Percentiles rank a stretch among this genome's conserved stretches.
phyloP scores from a whole-genome alignment of 2,797 vertebrate species.

The Malacoraja senta region DNA sequence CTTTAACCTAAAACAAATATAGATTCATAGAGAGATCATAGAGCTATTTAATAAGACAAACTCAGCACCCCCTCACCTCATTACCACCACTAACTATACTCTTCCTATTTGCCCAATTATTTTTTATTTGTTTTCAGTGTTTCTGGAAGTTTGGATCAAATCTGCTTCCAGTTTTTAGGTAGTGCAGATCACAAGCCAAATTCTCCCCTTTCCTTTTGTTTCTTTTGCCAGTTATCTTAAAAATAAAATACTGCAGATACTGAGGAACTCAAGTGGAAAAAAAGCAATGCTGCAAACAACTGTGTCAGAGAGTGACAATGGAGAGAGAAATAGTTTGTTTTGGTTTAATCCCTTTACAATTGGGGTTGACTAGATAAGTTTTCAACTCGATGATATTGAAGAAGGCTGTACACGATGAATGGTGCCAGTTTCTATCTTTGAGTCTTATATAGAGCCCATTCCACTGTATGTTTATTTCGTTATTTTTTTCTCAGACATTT shows the following conservation, averaged over 20 bases:
- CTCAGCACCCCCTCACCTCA: background rate
- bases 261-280: no score
- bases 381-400: background rate
- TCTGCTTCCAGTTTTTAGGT: background rate
- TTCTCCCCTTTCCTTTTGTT: background rate
- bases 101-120: no score
- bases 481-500: background rate
- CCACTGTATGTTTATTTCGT: no score
- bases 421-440: background rate
- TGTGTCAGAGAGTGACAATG: no score
- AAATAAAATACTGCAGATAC: no score
- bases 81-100: background rate
- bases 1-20: background rate
- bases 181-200: background rate
- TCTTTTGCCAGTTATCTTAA: background rate
- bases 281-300: no score
- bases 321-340: no score
- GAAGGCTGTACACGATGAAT: background rate
- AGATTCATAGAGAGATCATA: background rate
- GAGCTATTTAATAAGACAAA: background rate
- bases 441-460: background rate
- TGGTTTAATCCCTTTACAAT: no score
- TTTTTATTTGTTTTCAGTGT: background rate
- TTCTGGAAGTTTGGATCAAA: background rate
- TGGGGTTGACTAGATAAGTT: background rate